A percentile compares a stretch with the other conserved stretches of the same genome.
Evolutionary conservation across 1,140 invertebrate species (phyloP).

Genomic region (Pogonomyrmex californicus): DNA sequence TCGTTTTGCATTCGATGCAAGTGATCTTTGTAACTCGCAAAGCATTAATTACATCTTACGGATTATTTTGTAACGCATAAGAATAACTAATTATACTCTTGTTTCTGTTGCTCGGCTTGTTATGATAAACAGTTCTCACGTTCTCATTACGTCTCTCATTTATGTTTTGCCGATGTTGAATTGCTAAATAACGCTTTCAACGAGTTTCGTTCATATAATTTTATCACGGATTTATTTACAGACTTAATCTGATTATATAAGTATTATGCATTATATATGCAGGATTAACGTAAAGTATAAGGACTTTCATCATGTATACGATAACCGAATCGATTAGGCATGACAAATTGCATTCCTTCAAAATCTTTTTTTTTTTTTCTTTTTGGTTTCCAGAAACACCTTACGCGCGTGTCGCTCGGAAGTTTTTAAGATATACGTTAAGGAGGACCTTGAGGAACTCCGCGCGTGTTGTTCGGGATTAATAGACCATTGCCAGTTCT

Average conservation of each 20-base stretch:
- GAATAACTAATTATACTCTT: constrained; percentile 40
- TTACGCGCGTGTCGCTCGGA: not conserved
- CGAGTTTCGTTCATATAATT: not conserved
- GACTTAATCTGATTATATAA: constrained; percentile 2
- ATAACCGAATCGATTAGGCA: not conserved
- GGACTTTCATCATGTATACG: not conserved
- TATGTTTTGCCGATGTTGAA: constrained; percentile 24
- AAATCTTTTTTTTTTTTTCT: not conserved
- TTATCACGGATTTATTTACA: not conserved
- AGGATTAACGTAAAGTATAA: not conserved
- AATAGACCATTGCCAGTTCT: constrained; percentile 18
- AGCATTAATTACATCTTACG: constrained; percentile 42
- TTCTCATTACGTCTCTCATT: constrained; percentile 36
- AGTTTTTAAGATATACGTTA: not conserved
- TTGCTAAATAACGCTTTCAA: constrained; percentile 18
- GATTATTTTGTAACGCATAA: constrained; percentile 50
- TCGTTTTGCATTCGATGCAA: constrained; percentile 20
- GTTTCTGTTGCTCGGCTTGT: not conserved
- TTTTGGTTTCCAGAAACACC: not conserved
- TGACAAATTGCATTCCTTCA: not conserved
- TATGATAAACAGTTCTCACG: constrained; percentile 51
- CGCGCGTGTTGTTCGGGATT: constrained; percentile 12
- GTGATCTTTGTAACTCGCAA: constrained; percentile 47
- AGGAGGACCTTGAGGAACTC: not conserved
- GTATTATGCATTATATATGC: not conserved